Conservation (phyloP, 2,113 vertebrate genomes). For the Callithrix jacchus region DNA sequence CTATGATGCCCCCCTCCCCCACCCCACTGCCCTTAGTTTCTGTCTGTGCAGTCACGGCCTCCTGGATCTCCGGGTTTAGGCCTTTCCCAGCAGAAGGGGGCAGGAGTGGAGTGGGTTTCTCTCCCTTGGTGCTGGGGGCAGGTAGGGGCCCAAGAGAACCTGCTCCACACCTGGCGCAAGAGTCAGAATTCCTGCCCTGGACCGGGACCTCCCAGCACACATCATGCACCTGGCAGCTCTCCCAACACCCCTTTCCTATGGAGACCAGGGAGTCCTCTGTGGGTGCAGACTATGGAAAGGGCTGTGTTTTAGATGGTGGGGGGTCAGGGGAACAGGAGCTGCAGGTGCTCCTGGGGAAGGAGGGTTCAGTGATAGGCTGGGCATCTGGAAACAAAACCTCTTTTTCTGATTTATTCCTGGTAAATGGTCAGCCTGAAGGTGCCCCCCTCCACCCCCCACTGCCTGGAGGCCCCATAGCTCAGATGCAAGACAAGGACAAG, state of each 20-base stretch:
- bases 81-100: background rate
- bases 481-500: background rate
- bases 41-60: background rate
- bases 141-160: background rate
- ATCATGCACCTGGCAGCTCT: background rate
- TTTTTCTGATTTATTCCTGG: background rate
- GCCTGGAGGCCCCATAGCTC: background rate
- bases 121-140: background rate
- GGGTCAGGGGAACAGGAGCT: background rate
- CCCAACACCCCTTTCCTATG: too few species aligned
- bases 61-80: background rate
- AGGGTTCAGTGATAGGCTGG: background rate
- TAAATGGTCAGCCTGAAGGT: background rate
- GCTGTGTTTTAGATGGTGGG: background rate
- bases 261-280: background rate
- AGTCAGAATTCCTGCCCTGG: background rate
- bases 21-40: background rate
- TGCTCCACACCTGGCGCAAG: background rate
- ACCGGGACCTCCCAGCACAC: background rate
- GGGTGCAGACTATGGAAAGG: background rate
- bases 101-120: background rate
- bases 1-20: background rate
- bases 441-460: too few species aligned
- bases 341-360: background rate
- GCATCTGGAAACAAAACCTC: background rate